These are phyloP conservation scores for Trachymyrmex septentrionalis DNA, from an alignment of 1,140 invertebrate genomes.

Conservation along the genomic window DNA sequence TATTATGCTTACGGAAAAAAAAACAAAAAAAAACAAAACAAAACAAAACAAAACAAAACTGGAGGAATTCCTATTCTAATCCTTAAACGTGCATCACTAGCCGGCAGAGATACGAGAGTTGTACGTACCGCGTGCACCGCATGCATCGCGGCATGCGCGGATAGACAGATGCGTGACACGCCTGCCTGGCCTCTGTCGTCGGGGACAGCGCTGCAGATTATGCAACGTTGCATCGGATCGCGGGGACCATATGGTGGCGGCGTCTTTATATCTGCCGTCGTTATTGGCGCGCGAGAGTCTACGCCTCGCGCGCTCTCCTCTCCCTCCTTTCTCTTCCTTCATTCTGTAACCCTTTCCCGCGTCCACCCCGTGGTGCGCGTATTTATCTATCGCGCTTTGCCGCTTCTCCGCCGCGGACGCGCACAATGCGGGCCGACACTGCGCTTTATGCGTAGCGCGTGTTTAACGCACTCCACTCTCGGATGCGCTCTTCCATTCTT, in stretches of 20 bases:
- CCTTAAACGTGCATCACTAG: constrained; percentile 8
- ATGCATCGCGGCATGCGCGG: constrained; percentile 27
- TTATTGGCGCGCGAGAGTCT: constrained; percentile 79
- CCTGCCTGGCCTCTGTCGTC: constrained; percentile 71
- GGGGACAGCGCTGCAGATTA: constrained; percentile 76
- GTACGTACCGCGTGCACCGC: constrained; percentile 16
- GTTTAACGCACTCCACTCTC: constrained; percentile 21
- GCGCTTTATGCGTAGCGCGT: constrained; percentile 28
- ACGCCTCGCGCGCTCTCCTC: constrained; percentile 67
- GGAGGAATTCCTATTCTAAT: constrained; percentile 37
- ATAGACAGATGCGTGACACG: constrained; percentile 83
- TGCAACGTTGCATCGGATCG: constrained; percentile 76
- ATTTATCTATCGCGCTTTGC: constrained; percentile 58
- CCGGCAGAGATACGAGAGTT: constrained; percentile 11
- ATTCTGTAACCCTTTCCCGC: constrained; percentile 41
- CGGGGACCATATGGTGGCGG: constrained; percentile 82
- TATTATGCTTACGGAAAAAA: background rate
- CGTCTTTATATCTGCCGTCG: constrained; percentile 81
- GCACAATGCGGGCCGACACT: constrained; percentile 54
- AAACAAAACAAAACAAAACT: too few species aligned
- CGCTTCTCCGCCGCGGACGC: constrained; percentile 42
- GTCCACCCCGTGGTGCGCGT: constrained; percentile 60
- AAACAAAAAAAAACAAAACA: too few species aligned
- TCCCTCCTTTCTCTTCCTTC: constrained; percentile 32
- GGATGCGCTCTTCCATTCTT: constrained; percentile 11